Conservation (phyloP, 2,888 invertebrate genomes). For the Trissoscelio sp. region DNA sequence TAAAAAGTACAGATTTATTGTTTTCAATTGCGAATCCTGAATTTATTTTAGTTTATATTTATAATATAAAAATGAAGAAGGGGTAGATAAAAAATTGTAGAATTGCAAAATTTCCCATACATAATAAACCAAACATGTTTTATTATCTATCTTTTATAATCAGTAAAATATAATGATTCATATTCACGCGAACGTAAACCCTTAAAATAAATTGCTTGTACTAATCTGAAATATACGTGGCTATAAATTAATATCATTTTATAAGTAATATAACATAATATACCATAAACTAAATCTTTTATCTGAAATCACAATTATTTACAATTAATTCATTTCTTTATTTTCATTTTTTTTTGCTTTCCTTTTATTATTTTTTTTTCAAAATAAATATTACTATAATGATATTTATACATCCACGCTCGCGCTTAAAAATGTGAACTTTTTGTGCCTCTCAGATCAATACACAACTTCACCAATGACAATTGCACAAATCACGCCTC, state of each 20-base stretch:
- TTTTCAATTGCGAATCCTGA: too few relatives aligned
- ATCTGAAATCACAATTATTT: conserved; percentile 39
- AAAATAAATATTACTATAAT: conserved; percentile 64
- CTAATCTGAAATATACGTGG: conserved; percentile 6
- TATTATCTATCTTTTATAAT: conserved; percentile 21
- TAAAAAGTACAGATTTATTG: too few relatives aligned
- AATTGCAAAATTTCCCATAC: conserved; percentile 15
- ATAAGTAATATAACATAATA: conserved; percentile 31
- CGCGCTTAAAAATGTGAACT: not conserved
- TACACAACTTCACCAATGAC: not conserved
- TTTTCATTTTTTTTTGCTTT: conserved; percentile 12
- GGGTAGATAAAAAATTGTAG: not conserved
- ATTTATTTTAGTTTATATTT: conserved; percentile 13
- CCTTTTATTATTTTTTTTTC: conserved; percentile 10
- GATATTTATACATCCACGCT: conserved; percentile 59
- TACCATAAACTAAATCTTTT: conserved; percentile 13
- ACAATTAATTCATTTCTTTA: conserved; percentile 25
- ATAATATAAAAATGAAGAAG: not conserved
- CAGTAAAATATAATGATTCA: conserved; percentile 38
- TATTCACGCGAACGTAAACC: conserved; percentile 22
- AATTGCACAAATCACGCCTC: conserved; percentile 44
- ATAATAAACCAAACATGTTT: conserved; percentile 29
- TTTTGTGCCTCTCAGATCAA: not conserved
- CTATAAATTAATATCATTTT: conserved; percentile 35
- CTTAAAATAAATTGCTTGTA: conserved; percentile 10